Evolutionary conservation across 1,140 invertebrate species (phyloP).

Genomic region (Neoseiulus cucumeris): DNA sequence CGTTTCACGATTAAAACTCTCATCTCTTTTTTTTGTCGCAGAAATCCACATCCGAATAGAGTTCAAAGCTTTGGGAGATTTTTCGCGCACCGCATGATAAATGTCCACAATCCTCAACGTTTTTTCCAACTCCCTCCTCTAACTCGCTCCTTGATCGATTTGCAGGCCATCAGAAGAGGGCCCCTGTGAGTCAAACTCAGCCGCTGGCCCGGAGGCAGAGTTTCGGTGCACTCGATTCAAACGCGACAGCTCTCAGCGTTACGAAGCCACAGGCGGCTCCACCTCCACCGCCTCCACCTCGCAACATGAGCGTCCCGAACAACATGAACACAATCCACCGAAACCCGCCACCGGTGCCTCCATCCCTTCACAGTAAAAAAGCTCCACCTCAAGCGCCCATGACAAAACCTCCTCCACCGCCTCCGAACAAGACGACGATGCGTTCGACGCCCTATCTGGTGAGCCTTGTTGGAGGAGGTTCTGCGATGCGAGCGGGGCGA

Average conservation of each 20-base stretch:
- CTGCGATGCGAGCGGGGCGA: not conserved
- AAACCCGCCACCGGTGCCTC: not conserved
- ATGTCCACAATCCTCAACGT: no score
- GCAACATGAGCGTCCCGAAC: conserved; percentile 3
- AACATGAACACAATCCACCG: not conserved
- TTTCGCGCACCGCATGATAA: no score
- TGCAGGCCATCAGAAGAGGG: no score
- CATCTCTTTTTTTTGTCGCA: no score
- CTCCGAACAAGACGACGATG: not conserved
- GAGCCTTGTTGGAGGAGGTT: not conserved
- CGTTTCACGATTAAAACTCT: no score
- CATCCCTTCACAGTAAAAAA: not conserved
- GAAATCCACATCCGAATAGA: no score
- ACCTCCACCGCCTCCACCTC: conserved; percentile 4
- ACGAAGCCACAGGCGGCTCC: not conserved
- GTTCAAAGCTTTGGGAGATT: no score
- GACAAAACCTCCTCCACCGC: not conserved
- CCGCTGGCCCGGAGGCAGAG: not conserved
- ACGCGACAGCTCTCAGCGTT: not conserved
- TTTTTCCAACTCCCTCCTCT: no score
- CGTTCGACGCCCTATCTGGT: not conserved
- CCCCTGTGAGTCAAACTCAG: conserved; percentile 9
- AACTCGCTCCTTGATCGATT: no score
- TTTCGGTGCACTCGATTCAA: not conserved
- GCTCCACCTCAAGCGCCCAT: not conserved